These are phyloP conservation scores for Apodemus speciosus DNA, from an alignment of 2,113 vertebrate species.

Conservation along the genomic window DNA sequence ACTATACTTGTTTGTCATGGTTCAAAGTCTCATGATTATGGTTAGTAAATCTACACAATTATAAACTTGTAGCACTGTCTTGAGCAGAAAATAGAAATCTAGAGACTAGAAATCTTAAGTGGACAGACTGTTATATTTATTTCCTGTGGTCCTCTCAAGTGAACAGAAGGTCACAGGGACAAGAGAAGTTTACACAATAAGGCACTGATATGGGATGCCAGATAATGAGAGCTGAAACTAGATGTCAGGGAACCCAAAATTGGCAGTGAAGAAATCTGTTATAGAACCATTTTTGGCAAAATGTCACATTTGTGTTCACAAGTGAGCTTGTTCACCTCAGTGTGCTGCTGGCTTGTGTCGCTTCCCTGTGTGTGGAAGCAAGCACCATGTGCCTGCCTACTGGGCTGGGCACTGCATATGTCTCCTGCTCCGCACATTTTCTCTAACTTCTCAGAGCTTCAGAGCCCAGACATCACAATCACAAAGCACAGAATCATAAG, in stretches of 20 bases:
- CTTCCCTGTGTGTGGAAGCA: background rate
- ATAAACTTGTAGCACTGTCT: background rate
- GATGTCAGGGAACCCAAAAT: background rate
- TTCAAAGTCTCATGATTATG: conserved; percentile 13
- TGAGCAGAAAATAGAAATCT: background rate
- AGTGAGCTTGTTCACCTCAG: background rate
- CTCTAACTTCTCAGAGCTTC: background rate
- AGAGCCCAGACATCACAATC: background rate
- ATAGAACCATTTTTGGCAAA: background rate
- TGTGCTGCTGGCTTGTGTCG: too few relatives aligned
- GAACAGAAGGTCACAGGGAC: background rate
- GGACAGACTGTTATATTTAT: background rate
- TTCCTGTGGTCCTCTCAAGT: background rate
- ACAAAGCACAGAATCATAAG: background rate
- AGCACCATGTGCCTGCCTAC: background rate
- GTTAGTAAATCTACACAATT: conserved; percentile 36
- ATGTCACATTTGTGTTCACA: background rate
- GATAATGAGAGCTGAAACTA: background rate
- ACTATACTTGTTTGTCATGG: conserved; percentile 47
- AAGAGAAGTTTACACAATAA: background rate
- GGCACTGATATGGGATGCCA: background rate
- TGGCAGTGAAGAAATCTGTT: background rate
- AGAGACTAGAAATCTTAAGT: background rate
- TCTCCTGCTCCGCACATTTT: background rate
- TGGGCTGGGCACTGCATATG: background rate